Conservation (phyloP, 2,113 vertebrate genomes). For the Aptenodytes patagonicus region DNA sequence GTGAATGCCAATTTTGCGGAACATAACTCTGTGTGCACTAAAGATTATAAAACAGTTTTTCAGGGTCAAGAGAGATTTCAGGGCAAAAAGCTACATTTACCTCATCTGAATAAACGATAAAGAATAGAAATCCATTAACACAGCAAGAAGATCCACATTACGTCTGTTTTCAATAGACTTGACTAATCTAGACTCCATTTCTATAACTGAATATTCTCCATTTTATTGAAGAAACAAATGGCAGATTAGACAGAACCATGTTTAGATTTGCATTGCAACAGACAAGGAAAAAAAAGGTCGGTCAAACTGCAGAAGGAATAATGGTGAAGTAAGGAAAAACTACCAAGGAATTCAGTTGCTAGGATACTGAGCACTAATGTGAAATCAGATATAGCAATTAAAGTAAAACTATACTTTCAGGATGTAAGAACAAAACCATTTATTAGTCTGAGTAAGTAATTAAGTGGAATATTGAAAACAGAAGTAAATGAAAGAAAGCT, state of each 20-base stretch:
- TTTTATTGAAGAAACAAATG: not conserved
- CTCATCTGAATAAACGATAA: not conserved
- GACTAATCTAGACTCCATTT: not conserved
- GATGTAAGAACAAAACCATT: slow-evolving; percentile 69
- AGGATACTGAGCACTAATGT: slow-evolving; percentile 65
- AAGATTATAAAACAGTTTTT: slow-evolving; percentile 28
- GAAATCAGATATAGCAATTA: slow-evolving; percentile 78
- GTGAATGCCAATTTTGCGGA: slow-evolving; percentile 52
- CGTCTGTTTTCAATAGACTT: not conserved
- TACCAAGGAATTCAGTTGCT: slow-evolving; percentile 65
- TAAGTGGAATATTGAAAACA: slow-evolving; percentile 71
- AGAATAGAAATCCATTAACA: not conserved
- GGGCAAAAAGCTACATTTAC: slow-evolving; percentile 10
- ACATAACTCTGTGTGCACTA: not conserved
- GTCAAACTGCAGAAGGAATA: slow-evolving; percentile 1
- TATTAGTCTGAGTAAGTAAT: slow-evolving; percentile 71
- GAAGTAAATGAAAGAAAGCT: slow-evolving; percentile 58
- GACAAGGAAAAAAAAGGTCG: not conserved
- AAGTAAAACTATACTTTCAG: slow-evolving; percentile 65
- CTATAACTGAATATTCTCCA: not conserved
- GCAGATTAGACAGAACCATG: not conserved
- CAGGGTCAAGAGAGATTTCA: slow-evolving; percentile 11
- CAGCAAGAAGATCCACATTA: not conserved
- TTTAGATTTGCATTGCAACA: not conserved
- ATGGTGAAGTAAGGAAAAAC: not conserved